Evolutionary conservation across 2,888 invertebrate genomes (phyloP), one percentile per base, ranked within the genome.

Genomic region (Pammene fasciana): DNA sequence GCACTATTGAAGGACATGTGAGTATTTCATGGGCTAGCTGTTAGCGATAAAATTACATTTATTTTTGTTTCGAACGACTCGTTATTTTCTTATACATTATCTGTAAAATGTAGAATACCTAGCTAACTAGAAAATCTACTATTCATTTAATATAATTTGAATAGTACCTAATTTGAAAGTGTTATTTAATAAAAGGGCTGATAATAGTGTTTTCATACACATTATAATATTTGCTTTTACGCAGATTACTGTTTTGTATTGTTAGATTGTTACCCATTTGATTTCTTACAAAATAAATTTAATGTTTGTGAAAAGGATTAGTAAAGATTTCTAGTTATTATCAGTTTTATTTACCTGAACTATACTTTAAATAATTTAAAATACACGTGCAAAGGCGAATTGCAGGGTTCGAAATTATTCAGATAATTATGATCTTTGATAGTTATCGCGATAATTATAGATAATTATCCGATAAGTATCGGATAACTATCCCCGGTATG

Each of bases 41-140:
- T 54, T 34, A 2, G 8, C 34, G 34, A 54, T 0, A 34, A n/a
- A 34, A 52, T 26, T 18, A 52, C 6, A 18, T 26, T 34, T n/a
- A 34, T 0, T 54, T 54, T 34, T 13, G 34, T 54, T 34, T 34
- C 2, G 2, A 26, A n/a, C 9, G 13, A 52, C 26, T 9, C 18
- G 26, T 52, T 50, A 13, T 45, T 13, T n/a, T n/a, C n/a, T n/a
- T n/a, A n/a, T n/a, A n/a, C n/a, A n/a, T 52, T 52, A 52, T 52
- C 18, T 11, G 52, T 52, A 2, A 52, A 52, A 52, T 52, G 26
- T 52, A 13, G 18, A 26, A 52, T 54, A 50, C 18, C 10, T 54
- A 54, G 54, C 54, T 54, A 54, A 54, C 54, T 54, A 54, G 34
- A 9, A 54, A 54, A 26, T 54, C n/a, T 34, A n/a, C n/a, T 54